A percentile compares a stretch with the other conserved stretches of the same genome.
phyloP scores from a whole-genome alignment of 2,888 invertebrate species.

The Caradrina kadenii region DNA sequence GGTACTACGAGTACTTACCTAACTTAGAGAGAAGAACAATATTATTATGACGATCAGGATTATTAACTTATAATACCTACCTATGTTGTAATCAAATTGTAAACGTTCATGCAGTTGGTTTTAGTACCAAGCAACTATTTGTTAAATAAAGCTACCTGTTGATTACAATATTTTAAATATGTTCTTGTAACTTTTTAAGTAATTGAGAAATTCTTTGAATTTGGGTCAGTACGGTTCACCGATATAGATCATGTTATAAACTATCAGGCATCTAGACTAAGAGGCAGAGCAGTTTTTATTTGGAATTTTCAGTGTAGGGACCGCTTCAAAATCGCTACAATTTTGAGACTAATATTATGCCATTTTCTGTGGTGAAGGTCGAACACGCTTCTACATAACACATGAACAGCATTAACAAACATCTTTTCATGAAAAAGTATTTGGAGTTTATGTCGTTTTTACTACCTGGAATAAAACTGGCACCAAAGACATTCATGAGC shows the following conservation, averaged over 20 bases:
- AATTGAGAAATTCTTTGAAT: slow-evolving; percentile 65
- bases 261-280: slow-evolving; percentile 58
- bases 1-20: slow-evolving; percentile 34
- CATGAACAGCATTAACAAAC: background rate
- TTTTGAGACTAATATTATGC: slow-evolving; percentile 21
- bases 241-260: slow-evolving; percentile 38
- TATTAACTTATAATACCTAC: slow-evolving; percentile 27
- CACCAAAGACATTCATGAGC: slow-evolving; percentile 17
- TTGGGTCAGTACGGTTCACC: slow-evolving; percentile 3
- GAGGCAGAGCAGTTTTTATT: slow-evolving; percentile 54
- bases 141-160: slow-evolving; percentile 50
- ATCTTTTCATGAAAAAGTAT: background rate
- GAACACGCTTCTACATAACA: slow-evolving; percentile 23
- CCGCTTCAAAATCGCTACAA: slow-evolving; percentile 71
- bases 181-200: slow-evolving; percentile 33
- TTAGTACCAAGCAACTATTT: slow-evolving; percentile 57
- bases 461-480: slow-evolving; percentile 23
- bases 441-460: background rate
- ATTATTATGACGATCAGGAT: slow-evolving; percentile 15
- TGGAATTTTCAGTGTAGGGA: slow-evolving; percentile 69
- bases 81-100: slow-evolving; percentile 51
- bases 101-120: slow-evolving; percentile 68
- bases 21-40: slow-evolving; percentile 10
- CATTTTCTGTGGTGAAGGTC: slow-evolving; percentile 1
- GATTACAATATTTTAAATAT: slow-evolving; percentile 39